Evolutionary conservation across 2,797 vertebrate genomes (phyloP).

Genomic region (Furcifer pardalis): DNA sequence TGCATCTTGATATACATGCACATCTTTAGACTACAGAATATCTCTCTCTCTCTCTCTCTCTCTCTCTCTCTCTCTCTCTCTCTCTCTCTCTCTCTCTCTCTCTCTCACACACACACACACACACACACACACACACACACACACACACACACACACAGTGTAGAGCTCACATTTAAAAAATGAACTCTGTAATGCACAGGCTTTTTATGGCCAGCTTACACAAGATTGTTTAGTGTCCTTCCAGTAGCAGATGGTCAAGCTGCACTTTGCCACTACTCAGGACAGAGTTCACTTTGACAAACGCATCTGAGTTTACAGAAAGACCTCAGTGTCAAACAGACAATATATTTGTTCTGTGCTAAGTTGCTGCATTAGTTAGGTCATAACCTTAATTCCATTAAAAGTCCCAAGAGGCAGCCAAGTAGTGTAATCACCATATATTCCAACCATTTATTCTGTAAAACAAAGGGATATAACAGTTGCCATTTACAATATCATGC

Average conservation of each 20-base stretch:
- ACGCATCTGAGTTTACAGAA: not conserved
- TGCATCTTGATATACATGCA: too few species aligned
- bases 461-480: not conserved
- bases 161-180: not conserved
- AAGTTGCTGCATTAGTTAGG: not conserved
- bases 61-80: too few species aligned
- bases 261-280: not conserved
- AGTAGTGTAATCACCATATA: not conserved
- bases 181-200: not conserved
- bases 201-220: not conserved
- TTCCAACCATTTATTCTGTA: rapidly evolving
- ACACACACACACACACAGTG: too few species aligned
- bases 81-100: too few species aligned
- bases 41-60: too few species aligned
- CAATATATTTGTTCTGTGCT: not conserved
- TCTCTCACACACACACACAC: too few species aligned
- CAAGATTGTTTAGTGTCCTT: not conserved
- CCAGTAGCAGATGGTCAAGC: not conserved
- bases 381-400: rapidly evolving
- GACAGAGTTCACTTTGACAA: not conserved
- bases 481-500: not conserved
- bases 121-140: too few species aligned
- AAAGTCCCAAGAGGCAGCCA: not conserved
- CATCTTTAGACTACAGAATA: too few species aligned
- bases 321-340: not conserved